Percentiles rank a stretch among this genome's conserved stretches.
phyloP scores from a whole-genome alignment of 2,113 vertebrate species.

The Odocoileus hemionus region DNA sequence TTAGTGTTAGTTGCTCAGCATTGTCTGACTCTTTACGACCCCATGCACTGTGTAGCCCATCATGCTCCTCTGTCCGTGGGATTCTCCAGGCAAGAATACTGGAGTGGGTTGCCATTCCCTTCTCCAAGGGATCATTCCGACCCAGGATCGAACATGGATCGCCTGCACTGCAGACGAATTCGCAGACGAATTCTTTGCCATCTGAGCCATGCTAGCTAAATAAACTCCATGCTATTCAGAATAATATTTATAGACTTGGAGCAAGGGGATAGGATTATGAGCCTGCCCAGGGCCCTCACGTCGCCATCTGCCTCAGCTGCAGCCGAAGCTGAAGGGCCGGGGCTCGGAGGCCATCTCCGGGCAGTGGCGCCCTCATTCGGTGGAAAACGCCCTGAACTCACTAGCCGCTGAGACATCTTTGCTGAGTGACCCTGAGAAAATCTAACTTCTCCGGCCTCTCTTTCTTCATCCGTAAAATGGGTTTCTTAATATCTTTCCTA shows the following conservation, averaged over 20 bases:
- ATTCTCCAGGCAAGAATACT: neutral
- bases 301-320: neutral
- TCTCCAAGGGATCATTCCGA: neutral
- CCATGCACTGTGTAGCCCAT: too few species aligned
- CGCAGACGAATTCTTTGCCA: neutral
- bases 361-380: rapidly evolving
- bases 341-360: neutral
- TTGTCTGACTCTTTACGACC: neutral
- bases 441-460: neutral
- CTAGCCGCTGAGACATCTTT: neutral
- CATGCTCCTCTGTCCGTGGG: too few species aligned
- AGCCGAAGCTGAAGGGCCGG: neutral
- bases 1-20: neutral
- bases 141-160: neutral
- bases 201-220: neutral
- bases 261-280: neutral
- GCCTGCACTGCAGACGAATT: neutral
- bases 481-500: neutral
- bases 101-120: neutral
- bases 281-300: neutral
- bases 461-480: neutral
- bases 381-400: neutral
- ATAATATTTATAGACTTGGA: neutral
- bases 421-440: neutral
- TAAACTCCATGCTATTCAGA: neutral